phyloP scores from a whole-genome alignment of 1,140 invertebrate genomes.

The Hermatobates lingyangjiaoensis region DNA sequence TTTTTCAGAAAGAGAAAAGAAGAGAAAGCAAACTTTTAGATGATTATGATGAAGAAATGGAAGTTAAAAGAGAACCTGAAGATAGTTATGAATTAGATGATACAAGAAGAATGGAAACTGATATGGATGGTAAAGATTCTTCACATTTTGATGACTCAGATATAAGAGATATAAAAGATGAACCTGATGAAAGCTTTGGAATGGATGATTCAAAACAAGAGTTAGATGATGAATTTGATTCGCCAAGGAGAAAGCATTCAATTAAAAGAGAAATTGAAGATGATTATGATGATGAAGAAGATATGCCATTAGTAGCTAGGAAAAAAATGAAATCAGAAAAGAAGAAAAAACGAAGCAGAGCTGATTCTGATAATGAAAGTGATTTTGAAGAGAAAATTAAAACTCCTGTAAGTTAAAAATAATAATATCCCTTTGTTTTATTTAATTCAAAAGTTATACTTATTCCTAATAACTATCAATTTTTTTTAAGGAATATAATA shows the following conservation, averaged over 20 bases:
- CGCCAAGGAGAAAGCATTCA: neutral
- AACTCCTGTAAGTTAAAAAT: constrained; percentile 22
- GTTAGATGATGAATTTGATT: neutral
- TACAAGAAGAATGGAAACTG: neutral
- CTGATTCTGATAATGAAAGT: constrained; percentile 35
- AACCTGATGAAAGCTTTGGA: neutral
- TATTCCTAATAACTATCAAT: neutral
- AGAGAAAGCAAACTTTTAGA: neutral
- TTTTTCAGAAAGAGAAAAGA: neutral
- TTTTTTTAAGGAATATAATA: neutral
- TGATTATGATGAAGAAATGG: neutral
- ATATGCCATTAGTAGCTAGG: constrained; percentile 41
- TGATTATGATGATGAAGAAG: constrained; percentile 36
- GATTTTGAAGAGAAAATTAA: constrained; percentile 38
- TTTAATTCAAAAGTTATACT: neutral
- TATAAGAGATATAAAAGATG: constrained; percentile 19
- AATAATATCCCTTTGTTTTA: constrained; percentile 13
- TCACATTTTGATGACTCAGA: neutral
- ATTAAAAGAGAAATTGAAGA: constrained; percentile 19
- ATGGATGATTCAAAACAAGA: neutral
- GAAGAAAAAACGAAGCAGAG: constrained; percentile 29
- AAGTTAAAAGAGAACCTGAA: constrained; percentile 7
- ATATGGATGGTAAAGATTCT: neutral
- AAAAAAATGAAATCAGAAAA: constrained; percentile 55
- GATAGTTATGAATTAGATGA: neutral